phyloP scores from a whole-genome alignment of 1,140 invertebrate species.

The Cyclina sinensis region DNA sequence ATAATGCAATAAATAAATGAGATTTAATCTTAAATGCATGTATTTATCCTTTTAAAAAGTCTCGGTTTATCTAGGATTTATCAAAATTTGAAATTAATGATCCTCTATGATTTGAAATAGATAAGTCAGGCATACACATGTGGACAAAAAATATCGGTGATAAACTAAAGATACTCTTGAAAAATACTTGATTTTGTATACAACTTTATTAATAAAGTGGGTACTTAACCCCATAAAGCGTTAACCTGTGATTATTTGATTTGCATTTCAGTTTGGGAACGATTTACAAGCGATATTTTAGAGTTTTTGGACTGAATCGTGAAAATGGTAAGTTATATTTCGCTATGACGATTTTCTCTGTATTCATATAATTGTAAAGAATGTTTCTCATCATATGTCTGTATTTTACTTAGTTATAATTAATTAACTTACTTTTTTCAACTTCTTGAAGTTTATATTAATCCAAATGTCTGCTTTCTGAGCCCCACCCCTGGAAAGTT shows the following conservation, averaged over 20 bases:
- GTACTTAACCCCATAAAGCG: background rate
- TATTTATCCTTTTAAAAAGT: background rate
- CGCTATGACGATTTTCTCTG: too few relatives aligned
- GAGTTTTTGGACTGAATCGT: background rate
- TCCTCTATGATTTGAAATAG: background rate
- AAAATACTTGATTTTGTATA: background rate
- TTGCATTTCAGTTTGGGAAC: background rate
- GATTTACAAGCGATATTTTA: background rate
- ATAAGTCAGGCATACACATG: background rate
- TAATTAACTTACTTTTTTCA: too few relatives aligned
- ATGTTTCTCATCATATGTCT: too few relatives aligned
- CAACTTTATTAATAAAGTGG: background rate
- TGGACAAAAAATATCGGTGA: background rate
- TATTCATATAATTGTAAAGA: too few relatives aligned
- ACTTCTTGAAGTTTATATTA: too few relatives aligned
- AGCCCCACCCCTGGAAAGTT: too few relatives aligned
- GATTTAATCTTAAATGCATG: conserved; percentile 42
- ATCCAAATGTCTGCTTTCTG: too few relatives aligned
- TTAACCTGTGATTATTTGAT: background rate
- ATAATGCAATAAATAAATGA: conserved; percentile 21
- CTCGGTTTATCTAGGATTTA: background rate
- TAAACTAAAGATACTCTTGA: background rate
- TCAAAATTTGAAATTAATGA: conserved; percentile 19
- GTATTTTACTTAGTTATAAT: too few relatives aligned
- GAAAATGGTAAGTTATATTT: conserved; percentile 24